Conservation (phyloP, 64 coral and sea anemone genomes). For the Dendrophyllia cribrosa region DNA sequence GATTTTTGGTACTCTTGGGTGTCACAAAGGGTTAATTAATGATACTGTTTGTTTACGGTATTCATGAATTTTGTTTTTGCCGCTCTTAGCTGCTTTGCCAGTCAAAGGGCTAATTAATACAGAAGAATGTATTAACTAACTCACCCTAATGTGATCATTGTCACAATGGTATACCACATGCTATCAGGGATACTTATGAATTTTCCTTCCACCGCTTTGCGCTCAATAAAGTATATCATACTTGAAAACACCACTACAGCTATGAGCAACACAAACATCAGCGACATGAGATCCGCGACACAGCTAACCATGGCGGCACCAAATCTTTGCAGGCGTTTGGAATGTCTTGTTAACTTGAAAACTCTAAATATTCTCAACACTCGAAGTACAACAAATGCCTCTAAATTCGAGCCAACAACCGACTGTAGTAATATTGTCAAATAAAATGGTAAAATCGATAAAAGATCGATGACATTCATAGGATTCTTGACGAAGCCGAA, state of each 20-base stretch:
- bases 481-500: conserved; percentile 60
- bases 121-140: not conserved
- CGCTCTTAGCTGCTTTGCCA: no score
- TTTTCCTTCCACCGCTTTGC: conserved; percentile 61
- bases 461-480: conserved; percentile 88
- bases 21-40: no score
- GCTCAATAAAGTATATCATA: conserved; percentile 88
- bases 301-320: conserved; percentile 74
- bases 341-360: conserved; percentile 89
- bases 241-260: conserved; percentile 91
- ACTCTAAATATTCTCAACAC: conserved; percentile 94
- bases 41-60: no score
- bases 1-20: no score
- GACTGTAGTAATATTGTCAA: conserved; percentile 70
- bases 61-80: no score
- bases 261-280: conserved; percentile 81
- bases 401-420: conserved; percentile 69
- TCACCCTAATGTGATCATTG: conserved; percentile 97
- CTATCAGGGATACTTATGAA: conserved; percentile 93
- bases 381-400: conserved; percentile 89
- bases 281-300: conserved; percentile 78
- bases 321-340: conserved; percentile 86
- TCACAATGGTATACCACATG: conserved; percentile 98
- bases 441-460: conserved; percentile 84
- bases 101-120: not conserved